phyloP scores from a whole-genome alignment of 2,888 invertebrate species.

The Microctonus hyperodae region DNA sequence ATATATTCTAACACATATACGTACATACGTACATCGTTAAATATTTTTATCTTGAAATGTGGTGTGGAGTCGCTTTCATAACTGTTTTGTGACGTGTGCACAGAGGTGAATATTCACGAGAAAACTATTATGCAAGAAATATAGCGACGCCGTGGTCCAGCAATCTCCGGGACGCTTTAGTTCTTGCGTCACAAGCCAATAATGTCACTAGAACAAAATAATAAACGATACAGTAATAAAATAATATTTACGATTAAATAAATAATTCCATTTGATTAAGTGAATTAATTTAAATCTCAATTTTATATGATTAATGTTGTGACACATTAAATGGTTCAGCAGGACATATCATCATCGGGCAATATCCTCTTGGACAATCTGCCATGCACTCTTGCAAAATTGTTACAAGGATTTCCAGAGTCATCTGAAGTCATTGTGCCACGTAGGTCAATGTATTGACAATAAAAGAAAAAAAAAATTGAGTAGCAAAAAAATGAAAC shows the following conservation, averaged over 20 bases:
- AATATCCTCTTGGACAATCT: neutral
- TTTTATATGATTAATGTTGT: neutral
- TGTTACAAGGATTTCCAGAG: constrained; percentile 51
- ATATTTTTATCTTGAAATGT: neutral
- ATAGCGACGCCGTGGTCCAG: constrained; percentile 18
- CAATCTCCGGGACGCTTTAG: constrained; percentile 19
- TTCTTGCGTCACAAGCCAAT: constrained; percentile 9
- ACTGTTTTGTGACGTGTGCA: constrained; percentile 9
- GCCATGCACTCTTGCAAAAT: constrained; percentile 33
- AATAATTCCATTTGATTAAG: neutral
- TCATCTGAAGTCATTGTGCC: constrained; percentile 12
- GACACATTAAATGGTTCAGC: neutral
- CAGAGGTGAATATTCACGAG: constrained; percentile 27
- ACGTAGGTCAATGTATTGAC: neutral
- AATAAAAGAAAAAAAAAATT: neutral
- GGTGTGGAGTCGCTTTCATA: constrained; percentile 29
- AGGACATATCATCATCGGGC: neutral
- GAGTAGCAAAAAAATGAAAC: neutral
- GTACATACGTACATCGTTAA: neutral
- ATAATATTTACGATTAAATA: neutral
- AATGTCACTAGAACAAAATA: neutral
- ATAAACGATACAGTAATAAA: neutral
- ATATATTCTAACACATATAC: neutral
- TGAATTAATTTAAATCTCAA: neutral
- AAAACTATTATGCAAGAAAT: constrained; percentile 40